Conservation (phyloP, 2,888 invertebrate species). For the Seira ritae region DNA sequence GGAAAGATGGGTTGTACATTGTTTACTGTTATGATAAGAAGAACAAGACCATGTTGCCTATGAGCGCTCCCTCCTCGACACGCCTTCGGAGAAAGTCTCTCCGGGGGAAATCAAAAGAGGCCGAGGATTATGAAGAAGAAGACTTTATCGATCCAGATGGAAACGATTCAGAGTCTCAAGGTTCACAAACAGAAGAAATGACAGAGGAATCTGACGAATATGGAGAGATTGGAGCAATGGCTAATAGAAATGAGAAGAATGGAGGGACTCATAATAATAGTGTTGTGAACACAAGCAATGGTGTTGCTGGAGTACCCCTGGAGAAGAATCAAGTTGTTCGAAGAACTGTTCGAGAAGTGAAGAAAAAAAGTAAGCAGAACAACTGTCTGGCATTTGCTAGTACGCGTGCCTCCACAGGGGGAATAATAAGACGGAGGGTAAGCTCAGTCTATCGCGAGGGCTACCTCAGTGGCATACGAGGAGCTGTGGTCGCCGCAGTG, state of each 20-base stretch:
- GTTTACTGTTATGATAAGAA: constrained; percentile 68
- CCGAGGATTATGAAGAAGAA: constrained; percentile 20
- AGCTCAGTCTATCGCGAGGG: constrained; percentile 69
- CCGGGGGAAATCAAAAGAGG: constrained; percentile 10
- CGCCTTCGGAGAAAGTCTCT: constrained; percentile 44
- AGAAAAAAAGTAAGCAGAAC: constrained; percentile 65
- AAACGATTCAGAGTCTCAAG: constrained; percentile 45
- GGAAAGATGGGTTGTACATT: constrained; percentile 69
- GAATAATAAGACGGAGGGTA: constrained; percentile 60
- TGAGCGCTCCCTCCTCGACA: constrained; percentile 68
- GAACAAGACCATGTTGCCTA: constrained; percentile 50
- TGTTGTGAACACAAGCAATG: background rate
- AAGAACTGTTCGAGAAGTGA: constrained; percentile 71
- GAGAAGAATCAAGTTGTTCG: constrained; percentile 43
- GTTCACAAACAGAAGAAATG: constrained; percentile 48
- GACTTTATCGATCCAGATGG: constrained; percentile 12
- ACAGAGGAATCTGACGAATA: constrained; percentile 44
- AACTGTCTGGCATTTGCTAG: constrained; percentile 38
- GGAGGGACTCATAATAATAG: background rate
- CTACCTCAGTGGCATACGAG: constrained; percentile 36
- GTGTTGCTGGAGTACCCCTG: constrained; percentile 11
- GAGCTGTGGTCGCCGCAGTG: background rate
- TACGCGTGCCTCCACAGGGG: constrained; percentile 17
- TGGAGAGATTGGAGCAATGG: constrained; percentile 16
- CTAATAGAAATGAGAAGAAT: too few species aligned